These are phyloP conservation scores for Rhizoglyphus robini DNA, from an alignment of 1,140 invertebrate genomes.

Conservation along the genomic window DNA sequence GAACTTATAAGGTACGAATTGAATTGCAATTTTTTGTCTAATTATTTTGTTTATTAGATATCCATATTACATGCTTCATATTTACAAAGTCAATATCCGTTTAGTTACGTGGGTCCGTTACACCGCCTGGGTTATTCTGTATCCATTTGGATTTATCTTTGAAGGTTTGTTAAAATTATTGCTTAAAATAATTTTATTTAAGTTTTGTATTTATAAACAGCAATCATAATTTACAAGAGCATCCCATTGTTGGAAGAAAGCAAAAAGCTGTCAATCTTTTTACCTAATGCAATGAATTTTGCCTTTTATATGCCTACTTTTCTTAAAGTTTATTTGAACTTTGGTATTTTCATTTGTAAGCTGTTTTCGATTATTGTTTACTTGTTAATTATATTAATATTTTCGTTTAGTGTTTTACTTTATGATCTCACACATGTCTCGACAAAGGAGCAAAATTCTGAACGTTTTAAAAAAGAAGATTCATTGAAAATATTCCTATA, in stretches of 20 bases:
- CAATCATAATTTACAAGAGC: slow-evolving; percentile 40
- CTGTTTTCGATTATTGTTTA: slow-evolving; percentile 14
- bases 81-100: slow-evolving; percentile 55
- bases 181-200: slow-evolving; percentile 4
- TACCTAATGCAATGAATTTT: slow-evolving; percentile 74
- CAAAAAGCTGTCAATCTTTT: slow-evolving; percentile 50
- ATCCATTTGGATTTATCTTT: slow-evolving; percentile 71
- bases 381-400: neutral
- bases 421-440: slow-evolving; percentile 65
- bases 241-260: slow-evolving; percentile 82
- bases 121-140: slow-evolving; percentile 79
- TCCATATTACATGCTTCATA: slow-evolving; percentile 72
- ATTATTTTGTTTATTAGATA: slow-evolving; percentile 38
- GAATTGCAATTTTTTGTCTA: neutral
- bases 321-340: slow-evolving; percentile 54
- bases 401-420: slow-evolving; percentile 42
- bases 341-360: slow-evolving; percentile 53
- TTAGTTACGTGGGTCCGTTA: slow-evolving; percentile 83
- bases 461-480: neutral
- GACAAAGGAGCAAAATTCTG: slow-evolving; percentile 39
- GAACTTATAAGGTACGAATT: slow-evolving; percentile 58
- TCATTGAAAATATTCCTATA: neutral
- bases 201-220: slow-evolving; percentile 29
- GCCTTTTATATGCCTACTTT: slow-evolving; percentile 69
- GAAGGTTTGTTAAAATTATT: slow-evolving; percentile 46